Conservation (phyloP, 37 sponge, comb jelly and placozoan genomes). For the Ianthella basta region DNA sequence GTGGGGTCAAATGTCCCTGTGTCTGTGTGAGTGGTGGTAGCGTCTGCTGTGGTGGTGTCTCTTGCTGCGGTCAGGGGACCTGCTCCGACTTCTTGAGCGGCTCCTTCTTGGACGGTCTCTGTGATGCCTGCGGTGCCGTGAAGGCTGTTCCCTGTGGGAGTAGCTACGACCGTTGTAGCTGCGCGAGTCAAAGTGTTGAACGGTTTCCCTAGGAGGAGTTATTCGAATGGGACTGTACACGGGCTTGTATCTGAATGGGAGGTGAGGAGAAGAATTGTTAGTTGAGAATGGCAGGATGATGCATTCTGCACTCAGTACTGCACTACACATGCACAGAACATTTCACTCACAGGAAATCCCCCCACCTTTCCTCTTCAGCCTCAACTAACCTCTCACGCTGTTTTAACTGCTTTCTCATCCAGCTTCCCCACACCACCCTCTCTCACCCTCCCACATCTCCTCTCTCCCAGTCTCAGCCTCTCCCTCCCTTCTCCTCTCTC, state of each 20-base stretch:
- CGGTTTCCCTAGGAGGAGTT: not conserved
- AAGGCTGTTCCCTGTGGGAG: not conserved
- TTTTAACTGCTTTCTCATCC: too few species aligned
- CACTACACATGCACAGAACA: too few species aligned
- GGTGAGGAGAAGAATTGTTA: too few species aligned
- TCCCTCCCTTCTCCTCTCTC: not conserved
- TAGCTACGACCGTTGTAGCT: not conserved
- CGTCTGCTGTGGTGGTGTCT: conserved; percentile 1
- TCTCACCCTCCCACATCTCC: not conserved
- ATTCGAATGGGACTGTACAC: conserved; percentile 16
- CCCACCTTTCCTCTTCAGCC: too few species aligned
- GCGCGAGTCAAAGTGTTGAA: not conserved
- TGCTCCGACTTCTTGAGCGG: not conserved
- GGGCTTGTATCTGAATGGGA: not conserved
- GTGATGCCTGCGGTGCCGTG: not conserved
- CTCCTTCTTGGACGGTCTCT: not conserved
- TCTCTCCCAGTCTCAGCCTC: not conserved
- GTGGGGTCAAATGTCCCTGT: too few species aligned
- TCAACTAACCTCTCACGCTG: too few species aligned
- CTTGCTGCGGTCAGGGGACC: not conserved
- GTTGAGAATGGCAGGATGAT: too few species aligned
- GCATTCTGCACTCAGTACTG: too few species aligned
- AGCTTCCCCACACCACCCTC: not conserved
- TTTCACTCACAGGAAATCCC: too few species aligned
- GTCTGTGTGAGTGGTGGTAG: too few species aligned